A percentile compares a stretch with the other conserved stretches of the same genome.
phyloP scores from a whole-genome alignment of 2,113 vertebrate genomes.

The Pavo muticus region DNA sequence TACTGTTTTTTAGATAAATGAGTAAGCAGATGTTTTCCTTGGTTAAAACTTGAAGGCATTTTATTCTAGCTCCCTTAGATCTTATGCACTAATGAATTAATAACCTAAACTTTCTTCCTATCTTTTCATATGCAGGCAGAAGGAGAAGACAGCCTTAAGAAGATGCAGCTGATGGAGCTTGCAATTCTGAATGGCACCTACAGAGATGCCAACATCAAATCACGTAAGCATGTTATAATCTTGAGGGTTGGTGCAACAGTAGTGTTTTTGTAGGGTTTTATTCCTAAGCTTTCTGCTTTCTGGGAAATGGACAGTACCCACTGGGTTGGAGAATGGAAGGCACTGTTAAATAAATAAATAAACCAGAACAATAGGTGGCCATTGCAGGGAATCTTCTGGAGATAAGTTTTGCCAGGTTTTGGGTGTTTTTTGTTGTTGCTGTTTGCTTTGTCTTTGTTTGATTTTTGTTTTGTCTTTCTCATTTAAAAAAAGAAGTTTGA shows the following conservation, averaged over 20 bases:
- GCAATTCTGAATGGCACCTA: conserved; percentile 99
- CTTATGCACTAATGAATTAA: neutral
- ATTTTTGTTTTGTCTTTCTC: neutral
- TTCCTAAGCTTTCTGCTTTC: neutral
- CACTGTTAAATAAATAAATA: neutral
- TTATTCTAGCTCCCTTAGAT: neutral
- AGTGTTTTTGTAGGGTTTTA: neutral
- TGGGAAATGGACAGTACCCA: neutral
- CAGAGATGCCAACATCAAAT: conserved; percentile 99
- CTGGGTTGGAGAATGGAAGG: neutral
- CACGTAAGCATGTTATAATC: conserved; percentile 87
- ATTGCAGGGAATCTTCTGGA: neutral
- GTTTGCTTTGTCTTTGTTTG: neutral
- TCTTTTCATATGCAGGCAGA: conserved; percentile 84
- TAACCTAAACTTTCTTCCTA: neutral
- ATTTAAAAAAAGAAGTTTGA: neutral
- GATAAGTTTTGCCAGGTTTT: neutral
- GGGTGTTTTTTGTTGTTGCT: neutral
- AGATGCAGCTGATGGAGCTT: conserved; percentile 99
- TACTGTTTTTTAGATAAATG: neutral
- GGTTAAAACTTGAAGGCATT: neutral
- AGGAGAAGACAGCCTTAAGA: conserved; percentile 99
- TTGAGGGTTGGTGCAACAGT: neutral
- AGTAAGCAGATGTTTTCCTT: neutral
- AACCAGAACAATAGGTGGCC: neutral